These are phyloP conservation scores for Siniperca chuatsi DNA, from an alignment of 2,113 vertebrate species.

Conservation along the genomic window DNA sequence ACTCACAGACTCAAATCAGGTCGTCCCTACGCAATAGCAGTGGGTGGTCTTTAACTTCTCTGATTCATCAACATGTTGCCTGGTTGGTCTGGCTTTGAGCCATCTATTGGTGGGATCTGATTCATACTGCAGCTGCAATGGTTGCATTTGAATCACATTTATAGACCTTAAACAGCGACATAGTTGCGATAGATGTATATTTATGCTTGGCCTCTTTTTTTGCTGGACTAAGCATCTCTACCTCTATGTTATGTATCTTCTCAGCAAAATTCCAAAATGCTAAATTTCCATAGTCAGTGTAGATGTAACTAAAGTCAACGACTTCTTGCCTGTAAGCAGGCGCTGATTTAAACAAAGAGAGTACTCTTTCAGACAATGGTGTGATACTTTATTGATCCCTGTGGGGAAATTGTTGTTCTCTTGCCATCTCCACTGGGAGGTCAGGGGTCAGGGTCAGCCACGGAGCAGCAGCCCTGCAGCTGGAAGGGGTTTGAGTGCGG, in stretches of 20 bases:
- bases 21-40: not conserved
- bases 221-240: not conserved
- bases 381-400: slow-evolving; percentile 39
- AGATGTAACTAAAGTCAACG: not conserved
- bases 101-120: not conserved
- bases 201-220: not conserved
- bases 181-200: not conserved
- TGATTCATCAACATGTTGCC: slow-evolving; percentile 2
- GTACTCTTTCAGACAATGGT: not conserved
- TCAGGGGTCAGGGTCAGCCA: slow-evolving; percentile 35
- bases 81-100: not conserved
- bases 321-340: not conserved
- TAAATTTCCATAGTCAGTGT: not conserved
- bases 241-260: not conserved
- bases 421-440: slow-evolving; percentile 5
- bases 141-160: not conserved
- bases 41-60: not conserved
- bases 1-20: not conserved
- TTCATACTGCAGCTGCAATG: not conserved
- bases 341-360: not conserved
- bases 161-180: not conserved
- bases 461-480: slow-evolving; percentile 28
- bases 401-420: slow-evolving; percentile 6
- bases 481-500: not conserved
- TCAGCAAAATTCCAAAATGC: not conserved